Conservation (phyloP, 2,113 vertebrate species). For the Kobus ellipsiprymnus region DNA sequence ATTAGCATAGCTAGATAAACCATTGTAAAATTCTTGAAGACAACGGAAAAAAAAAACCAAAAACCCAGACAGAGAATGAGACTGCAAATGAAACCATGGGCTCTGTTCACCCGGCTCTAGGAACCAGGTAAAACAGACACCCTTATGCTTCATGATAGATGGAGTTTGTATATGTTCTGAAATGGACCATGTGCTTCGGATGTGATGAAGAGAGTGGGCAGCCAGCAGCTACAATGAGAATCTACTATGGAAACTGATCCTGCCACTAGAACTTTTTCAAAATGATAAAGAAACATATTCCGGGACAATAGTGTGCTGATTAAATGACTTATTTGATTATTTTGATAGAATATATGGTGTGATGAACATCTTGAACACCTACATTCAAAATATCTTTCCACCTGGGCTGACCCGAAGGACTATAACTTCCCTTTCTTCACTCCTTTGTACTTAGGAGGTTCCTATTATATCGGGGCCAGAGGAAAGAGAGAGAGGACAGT, state of each 20-base stretch:
- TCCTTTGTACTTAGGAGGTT: background rate
- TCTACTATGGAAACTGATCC: background rate
- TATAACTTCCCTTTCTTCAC: background rate
- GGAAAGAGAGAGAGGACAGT: background rate
- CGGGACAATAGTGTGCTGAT: background rate
- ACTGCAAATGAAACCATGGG: background rate
- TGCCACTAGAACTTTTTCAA: background rate
- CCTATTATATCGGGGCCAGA: background rate
- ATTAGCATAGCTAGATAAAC: conserved; percentile 10
- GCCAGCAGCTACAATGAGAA: background rate
- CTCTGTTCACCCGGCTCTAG: background rate
- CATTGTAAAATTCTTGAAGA: background rate
- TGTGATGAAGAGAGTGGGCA: background rate
- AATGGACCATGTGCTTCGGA: background rate
- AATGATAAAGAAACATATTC: background rate
- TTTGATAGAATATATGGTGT: background rate
- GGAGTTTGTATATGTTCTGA: background rate
- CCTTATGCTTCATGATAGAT: background rate
- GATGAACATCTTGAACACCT: background rate
- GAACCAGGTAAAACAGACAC: background rate
- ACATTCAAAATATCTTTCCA: background rate
- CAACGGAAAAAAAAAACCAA: fast-evolving
- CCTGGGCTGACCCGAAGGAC: background rate
- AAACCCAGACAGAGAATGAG: background rate
- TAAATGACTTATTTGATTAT: background rate